A percentile compares a stretch with the other conserved stretches of the same genome.
phyloP scores from a whole-genome alignment of 2,888 invertebrate species.

The Eupithecia abbreviata region DNA sequence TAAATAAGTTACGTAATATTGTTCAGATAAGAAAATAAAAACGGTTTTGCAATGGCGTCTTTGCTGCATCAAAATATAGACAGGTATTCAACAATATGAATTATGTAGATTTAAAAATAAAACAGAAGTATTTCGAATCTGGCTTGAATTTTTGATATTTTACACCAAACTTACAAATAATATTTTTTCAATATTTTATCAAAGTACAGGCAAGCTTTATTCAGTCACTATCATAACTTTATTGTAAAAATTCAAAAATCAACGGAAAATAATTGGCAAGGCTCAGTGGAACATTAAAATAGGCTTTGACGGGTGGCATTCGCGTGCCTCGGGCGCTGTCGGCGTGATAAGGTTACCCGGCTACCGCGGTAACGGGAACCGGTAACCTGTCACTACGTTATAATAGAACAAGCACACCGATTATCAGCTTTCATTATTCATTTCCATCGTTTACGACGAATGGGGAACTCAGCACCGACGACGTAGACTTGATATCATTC shows the following conservation, averaged over 20 bases:
- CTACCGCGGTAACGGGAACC: conserved; percentile 17
- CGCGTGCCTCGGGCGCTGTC: conserved; percentile 49
- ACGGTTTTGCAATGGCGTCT: neutral
- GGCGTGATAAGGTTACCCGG: conserved; percentile 51
- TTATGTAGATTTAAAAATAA: neutral
- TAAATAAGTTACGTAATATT: neutral
- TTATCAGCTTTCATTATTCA: conserved; percentile 7
- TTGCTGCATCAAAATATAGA: neutral
- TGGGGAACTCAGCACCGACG: neutral
- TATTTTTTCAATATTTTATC: neutral
- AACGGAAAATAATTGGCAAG: neutral
- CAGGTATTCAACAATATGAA: neutral
- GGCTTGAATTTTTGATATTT: neutral
- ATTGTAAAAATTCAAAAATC: neutral
- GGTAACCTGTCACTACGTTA: conserved; percentile 47
- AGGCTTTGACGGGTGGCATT: conserved; percentile 45
- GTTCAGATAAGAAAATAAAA: neutral
- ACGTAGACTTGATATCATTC: neutral
- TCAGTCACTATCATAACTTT: neutral
- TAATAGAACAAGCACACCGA: conserved; percentile 21
- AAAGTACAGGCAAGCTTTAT: neutral
- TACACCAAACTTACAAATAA: neutral
- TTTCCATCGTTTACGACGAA: neutral
- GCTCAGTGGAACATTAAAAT: conserved; percentile 20
- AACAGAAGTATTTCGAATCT: neutral